Percentiles rank a stretch among this genome's conserved stretches.
These are phyloP conservation scores for Tokudaia muenninki DNA, from an alignment of 2,797 vertebrate genomes.

Conservation along the genomic window DNA sequence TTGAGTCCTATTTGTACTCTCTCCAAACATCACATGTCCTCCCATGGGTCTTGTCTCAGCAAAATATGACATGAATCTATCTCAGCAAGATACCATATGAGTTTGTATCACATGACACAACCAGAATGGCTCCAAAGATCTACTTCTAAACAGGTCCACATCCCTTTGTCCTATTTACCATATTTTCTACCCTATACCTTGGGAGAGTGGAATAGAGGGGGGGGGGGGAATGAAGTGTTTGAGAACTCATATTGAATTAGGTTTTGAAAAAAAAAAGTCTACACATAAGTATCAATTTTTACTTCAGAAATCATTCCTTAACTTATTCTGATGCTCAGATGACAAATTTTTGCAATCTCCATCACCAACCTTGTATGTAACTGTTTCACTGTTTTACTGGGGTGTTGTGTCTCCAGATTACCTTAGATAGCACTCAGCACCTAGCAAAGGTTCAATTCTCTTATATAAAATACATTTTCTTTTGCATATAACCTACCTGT, in stretches of 20 bases:
- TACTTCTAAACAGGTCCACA: neutral
- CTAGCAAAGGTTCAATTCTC: no score
- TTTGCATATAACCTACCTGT: neutral
- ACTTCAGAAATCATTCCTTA: neutral
- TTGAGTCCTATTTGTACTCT: no score
- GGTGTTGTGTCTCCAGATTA: neutral
- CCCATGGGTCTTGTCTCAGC: no score
- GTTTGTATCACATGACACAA: no score
- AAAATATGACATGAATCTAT: no score
- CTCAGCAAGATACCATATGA: no score
- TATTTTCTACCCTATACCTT: neutral
- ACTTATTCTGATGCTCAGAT: neutral
- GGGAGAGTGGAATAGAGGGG: neutral
- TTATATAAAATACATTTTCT: neutral
- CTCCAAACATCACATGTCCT: no score
- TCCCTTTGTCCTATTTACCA: neutral
- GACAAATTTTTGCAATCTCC: neutral
- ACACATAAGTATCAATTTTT: neutral
- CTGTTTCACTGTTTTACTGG: no score
- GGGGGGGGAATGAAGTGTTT: neutral
- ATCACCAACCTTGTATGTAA: neutral
- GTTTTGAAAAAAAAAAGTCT: no score
- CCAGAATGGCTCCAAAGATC: no score
- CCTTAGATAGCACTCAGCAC: neutral
- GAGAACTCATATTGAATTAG: no score